Percentiles rank a stretch among this genome's conserved stretches.
Evolutionary conservation across 2,113 vertebrate species (phyloP).

Genomic region (Peromyscus leucopus): DNA sequence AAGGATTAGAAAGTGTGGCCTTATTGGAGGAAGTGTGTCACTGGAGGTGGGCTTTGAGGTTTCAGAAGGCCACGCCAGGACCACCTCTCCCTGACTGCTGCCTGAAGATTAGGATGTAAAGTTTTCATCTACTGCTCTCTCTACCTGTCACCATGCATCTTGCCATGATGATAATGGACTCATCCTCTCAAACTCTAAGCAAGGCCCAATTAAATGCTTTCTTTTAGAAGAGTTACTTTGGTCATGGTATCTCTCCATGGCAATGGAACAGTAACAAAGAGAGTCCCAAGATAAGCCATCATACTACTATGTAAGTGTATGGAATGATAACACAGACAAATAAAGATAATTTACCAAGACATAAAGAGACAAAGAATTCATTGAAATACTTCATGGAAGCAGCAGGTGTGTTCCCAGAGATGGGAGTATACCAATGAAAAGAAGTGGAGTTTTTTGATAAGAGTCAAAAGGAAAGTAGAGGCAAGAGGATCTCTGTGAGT

Average conservation of each 20-base stretch:
- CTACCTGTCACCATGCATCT: background rate
- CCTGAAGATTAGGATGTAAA: background rate
- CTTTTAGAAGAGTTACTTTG: background rate
- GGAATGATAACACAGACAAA: background rate
- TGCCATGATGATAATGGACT: background rate
- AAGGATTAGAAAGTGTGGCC: background rate
- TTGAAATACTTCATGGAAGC: background rate
- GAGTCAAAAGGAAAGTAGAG: background rate
- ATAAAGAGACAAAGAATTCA: background rate
- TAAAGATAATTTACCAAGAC: background rate
- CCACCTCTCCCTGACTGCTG: background rate
- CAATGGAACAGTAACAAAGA: background rate
- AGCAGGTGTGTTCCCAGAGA: background rate
- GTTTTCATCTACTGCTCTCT: background rate
- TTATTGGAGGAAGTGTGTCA: background rate
- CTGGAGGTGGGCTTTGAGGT: background rate
- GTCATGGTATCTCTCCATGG: background rate
- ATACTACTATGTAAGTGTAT: background rate
- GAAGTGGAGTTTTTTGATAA: background rate
- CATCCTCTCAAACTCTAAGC: background rate
- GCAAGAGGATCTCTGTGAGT: background rate
- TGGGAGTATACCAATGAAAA: background rate
- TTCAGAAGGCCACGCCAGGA: background rate
- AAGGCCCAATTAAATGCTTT: background rate
- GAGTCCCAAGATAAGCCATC: background rate